These are phyloP conservation scores for Cheilosia urbana DNA, from an alignment of 2,888 invertebrate species.

Conservation along the genomic window DNA sequence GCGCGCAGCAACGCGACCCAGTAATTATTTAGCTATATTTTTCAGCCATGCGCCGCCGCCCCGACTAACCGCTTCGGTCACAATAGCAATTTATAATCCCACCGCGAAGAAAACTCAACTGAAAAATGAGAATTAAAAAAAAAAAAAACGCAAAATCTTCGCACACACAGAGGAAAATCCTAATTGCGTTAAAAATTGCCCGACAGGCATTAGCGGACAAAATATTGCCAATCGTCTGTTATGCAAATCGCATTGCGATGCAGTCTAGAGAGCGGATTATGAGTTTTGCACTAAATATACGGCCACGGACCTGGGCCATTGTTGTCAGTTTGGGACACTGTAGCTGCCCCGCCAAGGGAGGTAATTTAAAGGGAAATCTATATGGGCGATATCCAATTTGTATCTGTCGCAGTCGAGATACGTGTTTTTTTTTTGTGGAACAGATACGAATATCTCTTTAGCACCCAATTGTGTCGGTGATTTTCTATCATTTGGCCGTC, in stretches of 20 bases:
- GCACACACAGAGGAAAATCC: constrained; percentile 65
- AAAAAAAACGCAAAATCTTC: constrained; percentile 26
- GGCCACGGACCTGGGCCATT: constrained; percentile 37
- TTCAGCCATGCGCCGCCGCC: constrained; percentile 46
- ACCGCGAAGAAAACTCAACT: constrained; percentile 9
- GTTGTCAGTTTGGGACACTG: constrained; percentile 20
- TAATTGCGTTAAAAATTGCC: constrained; percentile 75
- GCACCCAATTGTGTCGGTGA: constrained; percentile 73
- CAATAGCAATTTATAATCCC: constrained; percentile 69
- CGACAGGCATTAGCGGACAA: constrained; percentile 74
- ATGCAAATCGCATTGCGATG: constrained; percentile 65
- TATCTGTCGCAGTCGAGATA: constrained; percentile 69
- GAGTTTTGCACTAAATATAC: constrained; percentile 68
- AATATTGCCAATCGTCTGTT: constrained; percentile 74
- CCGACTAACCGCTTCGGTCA: constrained; percentile 56
- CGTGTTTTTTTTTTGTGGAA: constrained; percentile 4
- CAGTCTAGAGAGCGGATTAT: constrained; percentile 9
- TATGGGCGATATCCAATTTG: constrained; percentile 75
- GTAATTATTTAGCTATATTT: constrained; percentile 73
- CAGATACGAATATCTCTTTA: constrained; percentile 64
- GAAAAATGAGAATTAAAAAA: background rate
- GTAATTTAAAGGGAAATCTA: constrained; percentile 73
- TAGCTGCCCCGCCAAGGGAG: constrained; percentile 6
- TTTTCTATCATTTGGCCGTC: constrained; percentile 74
- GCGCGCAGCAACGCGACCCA: constrained; percentile 46